Percentiles rank a stretch among this genome's conserved stretches.
phyloP scores from a whole-genome alignment of 1,140 invertebrate species.

The Penaeus chinensis region DNA sequence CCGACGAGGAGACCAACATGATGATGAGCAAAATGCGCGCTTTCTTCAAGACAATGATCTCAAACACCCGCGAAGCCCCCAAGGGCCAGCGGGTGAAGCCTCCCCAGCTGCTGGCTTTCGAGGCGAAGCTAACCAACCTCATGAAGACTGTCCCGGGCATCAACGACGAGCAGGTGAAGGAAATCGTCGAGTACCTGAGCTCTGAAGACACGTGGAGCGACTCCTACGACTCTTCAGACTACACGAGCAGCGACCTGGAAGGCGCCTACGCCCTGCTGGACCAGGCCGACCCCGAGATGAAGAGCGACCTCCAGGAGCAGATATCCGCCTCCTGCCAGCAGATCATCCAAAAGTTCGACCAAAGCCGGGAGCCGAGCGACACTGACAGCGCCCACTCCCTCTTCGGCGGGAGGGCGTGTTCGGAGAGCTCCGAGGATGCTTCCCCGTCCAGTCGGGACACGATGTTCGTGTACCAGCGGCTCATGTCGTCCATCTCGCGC shows the following conservation, averaged over 20 bases:
- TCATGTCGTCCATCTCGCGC: constrained; percentile 67
- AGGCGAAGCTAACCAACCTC: constrained; percentile 86
- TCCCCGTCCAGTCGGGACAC: constrained; percentile 74
- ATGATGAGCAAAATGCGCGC: constrained; percentile 95
- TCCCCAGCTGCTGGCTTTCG: constrained; percentile 86
- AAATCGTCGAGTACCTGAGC: constrained; percentile 90
- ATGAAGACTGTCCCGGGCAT: constrained; percentile 94
- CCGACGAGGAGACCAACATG: constrained; percentile 90
- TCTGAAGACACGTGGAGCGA: constrained; percentile 93
- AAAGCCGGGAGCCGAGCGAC: constrained; percentile 62
- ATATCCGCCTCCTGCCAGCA: constrained; percentile 88
- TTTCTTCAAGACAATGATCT: constrained; percentile 78
- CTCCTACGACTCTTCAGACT: constrained; percentile 90
- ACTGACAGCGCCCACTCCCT: constrained; percentile 62
- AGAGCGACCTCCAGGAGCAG: constrained; percentile 81
- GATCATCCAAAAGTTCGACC: constrained; percentile 87
- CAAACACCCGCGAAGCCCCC: constrained; percentile 49
- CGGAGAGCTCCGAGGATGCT: constrained; percentile 64
- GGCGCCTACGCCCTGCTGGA: constrained; percentile 70
- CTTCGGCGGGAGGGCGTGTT: constrained; percentile 71
- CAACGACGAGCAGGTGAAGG: constrained; percentile 87
- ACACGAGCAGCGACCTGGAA: constrained; percentile 88
- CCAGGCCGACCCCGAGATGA: constrained; percentile 71
- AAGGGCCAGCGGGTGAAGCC: constrained; percentile 73
- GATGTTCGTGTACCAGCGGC: constrained; percentile 84